Evolutionary conservation across 2,888 invertebrate species (phyloP).

Genomic region (Rhorus exstirpatorius): DNA sequence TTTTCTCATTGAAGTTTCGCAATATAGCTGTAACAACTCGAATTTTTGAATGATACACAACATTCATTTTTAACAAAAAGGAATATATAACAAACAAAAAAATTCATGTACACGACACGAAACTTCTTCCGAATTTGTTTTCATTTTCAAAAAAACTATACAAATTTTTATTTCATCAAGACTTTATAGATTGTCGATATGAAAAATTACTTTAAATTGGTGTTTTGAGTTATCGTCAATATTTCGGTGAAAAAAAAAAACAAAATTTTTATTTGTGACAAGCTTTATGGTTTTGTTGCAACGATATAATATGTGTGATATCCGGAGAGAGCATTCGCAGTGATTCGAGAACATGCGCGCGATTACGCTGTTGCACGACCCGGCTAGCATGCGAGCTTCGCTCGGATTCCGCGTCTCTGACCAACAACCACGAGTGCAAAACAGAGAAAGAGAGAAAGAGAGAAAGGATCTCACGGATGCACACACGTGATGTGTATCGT

Average conservation of each 20-base stretch:
- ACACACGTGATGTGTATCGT: conserved; percentile 74
- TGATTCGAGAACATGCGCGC: conserved; percentile 70
- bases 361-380: conserved; percentile 83
- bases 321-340: background rate
- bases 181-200: too few relatives aligned
- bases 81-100: too few relatives aligned
- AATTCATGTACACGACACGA: too few relatives aligned
- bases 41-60: too few relatives aligned
- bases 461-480: conserved; percentile 54
- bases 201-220: background rate
- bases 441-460: conserved; percentile 26
- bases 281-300: background rate
- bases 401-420: conserved; percentile 47
- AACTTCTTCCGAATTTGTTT: too few relatives aligned
- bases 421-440: conserved; percentile 35
- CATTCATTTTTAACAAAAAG: too few relatives aligned
- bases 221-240: background rate
- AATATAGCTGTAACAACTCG: too few relatives aligned
- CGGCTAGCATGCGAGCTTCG: conserved; percentile 82
- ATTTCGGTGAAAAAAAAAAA: too few relatives aligned
- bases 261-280: too few relatives aligned
- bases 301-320: background rate
- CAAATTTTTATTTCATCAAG: too few relatives aligned
- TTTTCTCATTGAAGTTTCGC: too few relatives aligned
- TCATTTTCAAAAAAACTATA: too few relatives aligned